These are phyloP conservation scores for Phocoena sinus DNA, from an alignment of 2,113 vertebrate genomes.

Conservation along the genomic window DNA sequence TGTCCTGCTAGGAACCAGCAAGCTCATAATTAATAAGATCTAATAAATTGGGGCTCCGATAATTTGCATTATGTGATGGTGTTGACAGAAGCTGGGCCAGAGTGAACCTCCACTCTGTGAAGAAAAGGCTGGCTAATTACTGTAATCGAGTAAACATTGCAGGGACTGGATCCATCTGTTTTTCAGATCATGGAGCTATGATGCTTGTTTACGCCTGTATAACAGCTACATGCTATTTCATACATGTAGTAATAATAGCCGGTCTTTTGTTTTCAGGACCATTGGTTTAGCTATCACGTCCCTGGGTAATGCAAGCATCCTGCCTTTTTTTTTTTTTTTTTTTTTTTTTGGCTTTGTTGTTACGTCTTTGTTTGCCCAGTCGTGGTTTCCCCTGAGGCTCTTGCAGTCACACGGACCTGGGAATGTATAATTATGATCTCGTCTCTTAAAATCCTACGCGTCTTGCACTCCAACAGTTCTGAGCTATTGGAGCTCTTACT, in stretches of 20 bases:
- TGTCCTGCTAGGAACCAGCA: background rate
- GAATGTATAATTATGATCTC: background rate
- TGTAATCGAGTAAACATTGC: background rate
- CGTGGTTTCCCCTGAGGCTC: background rate
- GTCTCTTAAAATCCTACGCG: background rate
- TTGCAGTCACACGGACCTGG: background rate
- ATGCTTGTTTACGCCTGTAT: rapidly evolving
- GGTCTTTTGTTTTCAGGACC: background rate
- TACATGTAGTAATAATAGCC: too few species aligned
- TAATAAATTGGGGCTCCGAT: background rate
- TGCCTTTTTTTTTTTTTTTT: too few species aligned
- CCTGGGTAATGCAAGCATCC: background rate
- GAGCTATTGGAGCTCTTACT: background rate
- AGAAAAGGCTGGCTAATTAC: background rate
- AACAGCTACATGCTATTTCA: rapidly evolving
- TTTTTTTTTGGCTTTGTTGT: too few species aligned
- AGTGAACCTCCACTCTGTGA: rapidly evolving
- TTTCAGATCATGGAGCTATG: background rate
- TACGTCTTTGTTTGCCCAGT: background rate
- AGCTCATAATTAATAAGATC: background rate
- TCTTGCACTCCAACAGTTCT: background rate
- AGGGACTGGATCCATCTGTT: background rate
- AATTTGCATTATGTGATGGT: background rate
- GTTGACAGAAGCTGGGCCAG: background rate
- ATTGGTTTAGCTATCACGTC: too few species aligned